Evolutionary conservation across 2,888 invertebrate genomes (phyloP).

Genomic region (Listrodromus nycthemerus): DNA sequence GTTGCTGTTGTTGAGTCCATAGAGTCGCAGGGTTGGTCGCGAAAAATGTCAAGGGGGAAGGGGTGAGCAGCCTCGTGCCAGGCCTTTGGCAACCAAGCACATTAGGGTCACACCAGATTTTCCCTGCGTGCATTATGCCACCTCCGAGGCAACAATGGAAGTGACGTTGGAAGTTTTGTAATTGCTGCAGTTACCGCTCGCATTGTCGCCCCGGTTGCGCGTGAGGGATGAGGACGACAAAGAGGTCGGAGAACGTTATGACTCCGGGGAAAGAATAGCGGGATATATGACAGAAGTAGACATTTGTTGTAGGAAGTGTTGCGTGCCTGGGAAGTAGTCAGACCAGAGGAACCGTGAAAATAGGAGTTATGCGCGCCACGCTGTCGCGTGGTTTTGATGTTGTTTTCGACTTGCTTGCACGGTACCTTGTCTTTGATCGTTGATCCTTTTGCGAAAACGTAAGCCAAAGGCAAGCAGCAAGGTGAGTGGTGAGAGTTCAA

Average conservation of each 20-base stretch:
- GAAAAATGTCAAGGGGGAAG: not conserved
- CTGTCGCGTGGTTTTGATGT: not conserved
- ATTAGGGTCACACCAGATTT: conserved; percentile 56
- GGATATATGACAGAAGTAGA: not conserved
- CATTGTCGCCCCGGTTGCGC: conserved; percentile 3
- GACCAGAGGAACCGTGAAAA: not conserved
- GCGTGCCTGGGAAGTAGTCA: not conserved
- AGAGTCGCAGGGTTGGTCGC: conserved; percentile 23
- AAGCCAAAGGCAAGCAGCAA: no score
- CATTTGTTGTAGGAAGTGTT: not conserved
- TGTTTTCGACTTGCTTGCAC: not conserved
- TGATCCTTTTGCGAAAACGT: no score
- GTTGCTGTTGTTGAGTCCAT: conserved; percentile 15
- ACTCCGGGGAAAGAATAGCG: not conserved
- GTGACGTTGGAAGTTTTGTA: conserved; percentile 46
- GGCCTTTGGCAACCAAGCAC: conserved; percentile 15
- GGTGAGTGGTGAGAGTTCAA: no score
- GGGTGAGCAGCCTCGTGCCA: not conserved
- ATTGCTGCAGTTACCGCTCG: conserved; percentile 49
- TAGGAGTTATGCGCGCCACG: not conserved
- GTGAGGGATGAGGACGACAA: not conserved
- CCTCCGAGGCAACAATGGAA: conserved; percentile 23
- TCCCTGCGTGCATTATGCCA: conserved; percentile 19
- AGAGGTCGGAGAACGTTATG: not conserved
- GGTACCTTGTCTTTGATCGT: no score